Conservation (phyloP, 2,113 vertebrate species). For the Platysteira castanea region DNA sequence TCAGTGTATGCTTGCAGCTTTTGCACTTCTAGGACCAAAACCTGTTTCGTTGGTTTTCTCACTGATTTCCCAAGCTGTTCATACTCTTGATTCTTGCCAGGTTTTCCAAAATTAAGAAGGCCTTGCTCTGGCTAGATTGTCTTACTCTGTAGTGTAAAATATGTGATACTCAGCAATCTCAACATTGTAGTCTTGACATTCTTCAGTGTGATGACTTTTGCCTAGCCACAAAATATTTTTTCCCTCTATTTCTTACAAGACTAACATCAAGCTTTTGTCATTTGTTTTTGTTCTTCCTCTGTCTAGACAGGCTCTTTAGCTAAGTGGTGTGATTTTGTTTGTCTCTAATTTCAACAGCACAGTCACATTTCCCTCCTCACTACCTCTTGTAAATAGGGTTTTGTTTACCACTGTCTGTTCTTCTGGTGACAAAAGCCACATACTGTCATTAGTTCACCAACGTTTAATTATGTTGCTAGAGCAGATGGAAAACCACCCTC, state of each 20-base stretch:
- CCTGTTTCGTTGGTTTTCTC: background rate
- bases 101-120: background rate
- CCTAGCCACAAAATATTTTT: conserved; percentile 3
- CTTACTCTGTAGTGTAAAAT: background rate
- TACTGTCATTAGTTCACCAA: conserved; percentile 51
- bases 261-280: background rate
- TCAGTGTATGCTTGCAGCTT: background rate
- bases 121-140: background rate
- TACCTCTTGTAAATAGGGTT: conserved; percentile 40
- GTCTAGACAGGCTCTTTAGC: conserved; percentile 67
- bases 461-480: conserved; percentile 38
- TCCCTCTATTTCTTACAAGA: background rate
- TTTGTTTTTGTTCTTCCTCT: conserved; percentile 33
- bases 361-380: conserved; percentile 34
- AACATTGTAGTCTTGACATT: background rate
- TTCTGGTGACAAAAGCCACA: conserved; percentile 56
- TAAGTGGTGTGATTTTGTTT: conserved; percentile 64
- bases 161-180: background rate
- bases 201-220: background rate
- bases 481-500: conserved; percentile 30
- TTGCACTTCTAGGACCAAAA: background rate
- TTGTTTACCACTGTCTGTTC: conserved; percentile 60
- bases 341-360: conserved; percentile 56
- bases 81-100: background rate
- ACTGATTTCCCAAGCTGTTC: background rate